Evolutionary conservation across 2,888 invertebrate genomes (phyloP).

Genomic region (Anoplius nigerrimus): DNA sequence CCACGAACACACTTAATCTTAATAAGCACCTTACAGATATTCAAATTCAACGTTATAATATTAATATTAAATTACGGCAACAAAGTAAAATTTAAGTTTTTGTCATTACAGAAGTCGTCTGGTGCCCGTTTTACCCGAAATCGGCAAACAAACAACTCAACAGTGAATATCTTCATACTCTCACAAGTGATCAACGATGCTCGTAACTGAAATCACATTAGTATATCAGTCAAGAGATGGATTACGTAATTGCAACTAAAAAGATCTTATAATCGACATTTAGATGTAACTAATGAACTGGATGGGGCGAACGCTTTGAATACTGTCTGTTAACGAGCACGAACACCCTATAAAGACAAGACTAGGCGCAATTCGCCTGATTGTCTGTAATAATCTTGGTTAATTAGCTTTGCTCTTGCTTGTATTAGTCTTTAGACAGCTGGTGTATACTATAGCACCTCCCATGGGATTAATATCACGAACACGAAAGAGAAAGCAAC

Average conservation of each 20-base stretch:
- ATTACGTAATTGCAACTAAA: constrained; percentile 68
- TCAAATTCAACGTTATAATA: no score
- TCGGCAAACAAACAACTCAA: no score
- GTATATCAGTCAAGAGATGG: constrained; percentile 52
- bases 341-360: constrained; percentile 54
- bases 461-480: background rate
- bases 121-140: no score
- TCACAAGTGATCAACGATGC: constrained; percentile 14
- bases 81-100: no score
- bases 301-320: constrained; percentile 64
- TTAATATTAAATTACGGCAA: no score
- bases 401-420: constrained; percentile 62
- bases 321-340: constrained; percentile 58
- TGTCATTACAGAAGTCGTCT: no score
- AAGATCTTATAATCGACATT: constrained; percentile 62
- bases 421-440: constrained; percentile 46
- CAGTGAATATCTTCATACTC: background rate
- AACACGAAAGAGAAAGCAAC: constrained; percentile 55
- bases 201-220: constrained; percentile 19
- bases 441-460: background rate
- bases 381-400: constrained; percentile 64
- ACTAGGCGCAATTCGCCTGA: constrained; percentile 65
- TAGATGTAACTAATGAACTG: constrained; percentile 67
- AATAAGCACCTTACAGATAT: no score
- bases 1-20: no score